Base-by-base conservation (phyloP, 2,888 invertebrate species). In the Diabrotica balteata region DNA sequence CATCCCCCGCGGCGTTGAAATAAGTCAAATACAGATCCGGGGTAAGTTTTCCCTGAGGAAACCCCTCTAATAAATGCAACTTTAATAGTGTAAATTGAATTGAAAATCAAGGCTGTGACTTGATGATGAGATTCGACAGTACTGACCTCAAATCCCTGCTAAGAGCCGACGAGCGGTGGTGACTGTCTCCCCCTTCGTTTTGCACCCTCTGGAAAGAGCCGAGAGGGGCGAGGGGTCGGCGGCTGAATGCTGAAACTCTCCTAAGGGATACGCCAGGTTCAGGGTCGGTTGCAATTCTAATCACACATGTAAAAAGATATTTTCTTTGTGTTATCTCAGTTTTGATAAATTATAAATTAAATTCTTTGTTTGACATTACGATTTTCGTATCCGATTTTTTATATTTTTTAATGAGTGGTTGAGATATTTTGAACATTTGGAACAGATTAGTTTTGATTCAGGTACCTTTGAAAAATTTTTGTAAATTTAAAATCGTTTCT, bases 81-180 rank as follows among this genome's bases (percentile, higher is more conserved):
- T 79, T 80, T 80, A 80, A 80, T 80, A 80, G 79, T 79, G 79
- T 75, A 83, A 83, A 80, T 83, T 81, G 80, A 82, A 81, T 81
- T 79, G 80, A 79, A 80, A 82, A 80, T 77, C 77, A 77, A 76
- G 80, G 80, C 80, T 81, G 80, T 83, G 83, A 83, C 83, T 84
- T 81, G 80, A 76, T 82, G 83, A 84, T 83, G 83, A 80, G 82
- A 81, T 83, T 82, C 82, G 84, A 83, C 83, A 80, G 82, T 79
- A 80, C 79, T 82, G 83, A 83, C 84, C 83, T 83, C 84, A 84
- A 84, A 84, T 83, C 82, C 81, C 80, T 78, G 81, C 79, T 80
- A 79, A 79, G 79, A 79, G 80, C 75, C 61, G 62, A 44, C 63
- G 69, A 62, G 55, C 45, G 17, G 45, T 55, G 43, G 55, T 55